Conservation (phyloP, 2,113 vertebrate genomes). For the Etia nguti region DNA sequence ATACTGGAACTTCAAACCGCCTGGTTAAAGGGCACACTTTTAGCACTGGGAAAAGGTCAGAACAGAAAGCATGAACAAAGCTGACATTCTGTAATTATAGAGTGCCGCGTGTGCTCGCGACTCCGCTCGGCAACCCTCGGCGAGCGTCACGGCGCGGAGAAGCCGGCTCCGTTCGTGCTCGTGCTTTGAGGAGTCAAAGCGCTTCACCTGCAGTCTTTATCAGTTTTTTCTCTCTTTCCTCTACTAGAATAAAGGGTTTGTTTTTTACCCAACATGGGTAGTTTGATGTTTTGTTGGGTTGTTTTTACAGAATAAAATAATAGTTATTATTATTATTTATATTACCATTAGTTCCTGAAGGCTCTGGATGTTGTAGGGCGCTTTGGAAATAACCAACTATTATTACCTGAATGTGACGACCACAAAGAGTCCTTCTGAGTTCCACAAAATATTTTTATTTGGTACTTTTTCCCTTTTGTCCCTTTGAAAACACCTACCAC, state of each 20-base stretch:
- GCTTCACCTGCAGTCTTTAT: neutral
- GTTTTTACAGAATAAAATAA: neutral
- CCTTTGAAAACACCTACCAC: neutral
- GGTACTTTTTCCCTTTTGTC: neutral
- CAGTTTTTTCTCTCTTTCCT: neutral
- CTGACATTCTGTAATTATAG: conserved; percentile 64
- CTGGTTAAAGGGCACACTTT: conserved; percentile 54
- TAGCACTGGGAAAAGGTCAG: conserved; percentile 58
- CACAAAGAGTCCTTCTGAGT: neutral
- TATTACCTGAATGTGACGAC: neutral
- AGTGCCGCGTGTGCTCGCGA: neutral
- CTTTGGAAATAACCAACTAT: neutral
- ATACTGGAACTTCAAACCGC: neutral
- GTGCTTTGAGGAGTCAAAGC: neutral
- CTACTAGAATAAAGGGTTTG: neutral
- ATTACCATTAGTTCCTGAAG: neutral
- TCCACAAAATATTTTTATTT: neutral
- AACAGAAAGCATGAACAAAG: conserved; percentile 53
- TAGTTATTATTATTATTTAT: neutral
- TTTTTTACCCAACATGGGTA: neutral
- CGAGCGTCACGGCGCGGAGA: neutral
- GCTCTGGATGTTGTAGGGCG: neutral
- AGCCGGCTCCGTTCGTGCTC: neutral
- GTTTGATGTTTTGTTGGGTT: neutral
- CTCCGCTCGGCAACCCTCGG: neutral